phyloP scores from a whole-genome alignment of 2,888 invertebrate species.

The Drosophila rellima region DNA sequence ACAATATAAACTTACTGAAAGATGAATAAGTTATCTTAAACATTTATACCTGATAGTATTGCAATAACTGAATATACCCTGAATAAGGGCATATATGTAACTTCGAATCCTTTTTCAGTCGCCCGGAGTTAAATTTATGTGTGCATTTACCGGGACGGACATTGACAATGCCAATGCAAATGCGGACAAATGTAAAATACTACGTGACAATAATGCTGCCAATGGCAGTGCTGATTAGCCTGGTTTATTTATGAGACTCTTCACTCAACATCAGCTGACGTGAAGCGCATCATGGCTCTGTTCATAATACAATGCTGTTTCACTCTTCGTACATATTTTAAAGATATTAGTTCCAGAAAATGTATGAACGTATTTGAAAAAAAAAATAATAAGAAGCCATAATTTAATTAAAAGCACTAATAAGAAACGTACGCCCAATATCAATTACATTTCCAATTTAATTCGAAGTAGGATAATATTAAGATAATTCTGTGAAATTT shows the following conservation, averaged over 20 bases:
- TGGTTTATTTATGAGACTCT: conserved; percentile 59
- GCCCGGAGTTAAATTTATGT: conserved; percentile 35
- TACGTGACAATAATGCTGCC: conserved; percentile 70
- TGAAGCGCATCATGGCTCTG: neutral
- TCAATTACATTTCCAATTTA: neutral
- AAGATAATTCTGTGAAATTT: too few relatives aligned
- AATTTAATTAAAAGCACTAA: too few relatives aligned
- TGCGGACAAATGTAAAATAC: conserved; percentile 69
- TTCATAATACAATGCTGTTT: neutral
- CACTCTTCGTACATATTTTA: neutral
- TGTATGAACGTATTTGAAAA: too few relatives aligned
- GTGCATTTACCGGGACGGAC: conserved; percentile 27
- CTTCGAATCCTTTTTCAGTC: conserved; percentile 16
- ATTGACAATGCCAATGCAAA: conserved; percentile 39
- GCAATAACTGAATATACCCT: neutral
- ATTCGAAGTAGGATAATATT: neutral
- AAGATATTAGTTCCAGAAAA: neutral
- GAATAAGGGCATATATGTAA: conserved; percentile 2
- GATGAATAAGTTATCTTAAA: neutral
- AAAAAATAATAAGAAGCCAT: too few relatives aligned
- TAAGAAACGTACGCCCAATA: neutral
- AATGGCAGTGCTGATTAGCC: conserved; percentile 68
- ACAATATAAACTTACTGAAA: neutral
- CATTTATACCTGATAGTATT: neutral
- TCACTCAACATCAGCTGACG: conserved; percentile 10